Evolutionary conservation across 2,113 vertebrate genomes (phyloP).

Genomic region (Elaphurus davidianus): DNA sequence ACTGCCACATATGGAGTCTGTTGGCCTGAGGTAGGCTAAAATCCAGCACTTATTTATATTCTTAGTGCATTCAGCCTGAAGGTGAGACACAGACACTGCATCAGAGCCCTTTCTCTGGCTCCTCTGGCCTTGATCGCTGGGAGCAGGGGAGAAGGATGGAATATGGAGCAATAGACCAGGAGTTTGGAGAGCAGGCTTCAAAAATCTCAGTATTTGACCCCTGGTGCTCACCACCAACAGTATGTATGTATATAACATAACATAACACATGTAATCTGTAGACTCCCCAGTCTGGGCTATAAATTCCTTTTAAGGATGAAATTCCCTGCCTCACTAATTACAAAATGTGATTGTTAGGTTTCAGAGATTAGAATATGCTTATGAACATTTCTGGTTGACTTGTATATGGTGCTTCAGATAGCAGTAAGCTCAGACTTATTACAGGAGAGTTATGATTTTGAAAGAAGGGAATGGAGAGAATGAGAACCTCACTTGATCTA

Average conservation of each 20-base stretch:
- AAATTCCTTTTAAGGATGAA: not conserved
- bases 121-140: not conserved
- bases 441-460: not conserved
- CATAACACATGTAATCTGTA: not conserved
- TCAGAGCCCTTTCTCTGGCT: not conserved
- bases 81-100: not conserved
- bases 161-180: not conserved
- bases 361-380: not conserved
- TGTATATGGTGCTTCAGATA: not conserved
- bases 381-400: not conserved
- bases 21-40: not conserved
- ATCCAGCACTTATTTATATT: conserved; percentile 28
- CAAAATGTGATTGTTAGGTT: not conserved
- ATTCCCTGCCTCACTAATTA: not conserved
- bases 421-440: not conserved
- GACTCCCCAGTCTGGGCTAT: not conserved
- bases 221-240: not conserved
- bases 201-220: not conserved
- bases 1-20: conserved; percentile 48
- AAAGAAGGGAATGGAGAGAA: not conserved
- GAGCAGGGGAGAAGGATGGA: not conserved
- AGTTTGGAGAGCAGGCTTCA: not conserved
- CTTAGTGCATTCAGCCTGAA: not conserved
- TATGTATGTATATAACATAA: not conserved
- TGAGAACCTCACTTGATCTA: not conserved